Base-by-base conservation (phyloP, 2,113 vertebrate genomes). In the Heliornis fulica region DNA sequence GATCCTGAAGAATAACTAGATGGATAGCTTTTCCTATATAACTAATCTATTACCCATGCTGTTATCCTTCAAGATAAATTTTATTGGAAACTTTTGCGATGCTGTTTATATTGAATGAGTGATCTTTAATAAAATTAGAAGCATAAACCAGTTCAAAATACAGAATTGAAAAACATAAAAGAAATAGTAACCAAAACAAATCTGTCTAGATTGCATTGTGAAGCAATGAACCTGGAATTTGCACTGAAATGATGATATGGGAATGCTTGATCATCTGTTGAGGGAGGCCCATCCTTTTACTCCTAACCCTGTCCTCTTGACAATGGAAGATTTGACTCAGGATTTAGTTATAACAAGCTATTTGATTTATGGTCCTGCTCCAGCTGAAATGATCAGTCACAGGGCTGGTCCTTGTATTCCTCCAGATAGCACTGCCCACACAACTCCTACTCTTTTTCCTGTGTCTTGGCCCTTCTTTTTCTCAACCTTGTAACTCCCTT, bases 231-330 rank as follows among this genome's bases (percentile, higher is more conserved):
- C 3, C 11, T 38, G 28, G 26, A 91, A 80, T 68, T 56, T 76
- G 19, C 48, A 46, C 8, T 0, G 0, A 36, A 0, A 23, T 17
- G 32, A 3, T 83, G 7, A 71, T 50, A 68, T 4, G 7, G 40
- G 23, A 18, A 66, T 61, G 16, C 31, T 53, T 46, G n/a, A n/a
- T 66, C 16, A 25, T 41, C 46, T 61, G 5, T 19, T 8, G 31
- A 56, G 34, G 5, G 40, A 79, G 66, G 40, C 7, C 21, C 4
- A 29, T 38, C 7, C 32, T 11, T 14, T 9, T 16, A 34, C 22
- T 48, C 22, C 4, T 53, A 89, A 17, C 14, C 25, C 32, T 53
- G 10, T 65, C 28, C 15, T 65, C 26, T 22, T 66, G 31, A 68
- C 9, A 45, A 9, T 22, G 64, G 11, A 50, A 59, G 29, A 7